Evolutionary conservation across 2,888 invertebrate genomes (phyloP).

Genomic region (Drosophila nr. perissopoda): DNA sequence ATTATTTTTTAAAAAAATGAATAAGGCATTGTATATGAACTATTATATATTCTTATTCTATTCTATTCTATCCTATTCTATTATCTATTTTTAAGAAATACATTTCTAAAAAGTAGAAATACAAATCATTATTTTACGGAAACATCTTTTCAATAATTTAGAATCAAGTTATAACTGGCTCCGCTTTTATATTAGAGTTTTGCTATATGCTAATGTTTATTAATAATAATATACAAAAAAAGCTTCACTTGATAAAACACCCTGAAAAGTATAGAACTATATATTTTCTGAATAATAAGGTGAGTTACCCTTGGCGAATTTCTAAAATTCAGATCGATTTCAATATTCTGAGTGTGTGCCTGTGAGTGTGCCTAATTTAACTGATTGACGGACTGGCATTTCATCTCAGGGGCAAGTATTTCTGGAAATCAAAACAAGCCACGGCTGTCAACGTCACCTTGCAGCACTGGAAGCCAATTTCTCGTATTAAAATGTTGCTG

Average conservation of each 20-base stretch:
- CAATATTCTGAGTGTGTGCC: not conserved
- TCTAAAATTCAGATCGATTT: not conserved
- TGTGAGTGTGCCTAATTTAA: constrained; percentile 9
- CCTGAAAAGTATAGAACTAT: no score
- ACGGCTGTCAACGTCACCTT: constrained; percentile 31
- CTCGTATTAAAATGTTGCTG: constrained; percentile 36
- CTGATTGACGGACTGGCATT: constrained; percentile 30
- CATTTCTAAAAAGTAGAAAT: not conserved
- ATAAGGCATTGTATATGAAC: not conserved
- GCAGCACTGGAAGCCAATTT: constrained; percentile 32
- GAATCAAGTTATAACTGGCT: not conserved
- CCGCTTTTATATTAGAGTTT: not conserved
- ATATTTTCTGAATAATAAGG: not conserved
- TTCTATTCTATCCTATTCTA: no score
- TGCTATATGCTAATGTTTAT: no score
- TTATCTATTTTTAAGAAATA: no score
- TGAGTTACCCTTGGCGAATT: not conserved
- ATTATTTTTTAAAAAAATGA: not conserved
- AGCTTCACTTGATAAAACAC: no score
- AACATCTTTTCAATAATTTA: not conserved
- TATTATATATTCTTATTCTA: no score
- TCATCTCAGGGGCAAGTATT: not conserved
- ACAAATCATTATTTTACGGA: not conserved
- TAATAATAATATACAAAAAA: no score
- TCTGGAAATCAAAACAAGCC: constrained; percentile 19